These are phyloP conservation scores for Branchellion lobata DNA, from an alignment of 2,888 invertebrate species.

Conservation along the genomic window DNA sequence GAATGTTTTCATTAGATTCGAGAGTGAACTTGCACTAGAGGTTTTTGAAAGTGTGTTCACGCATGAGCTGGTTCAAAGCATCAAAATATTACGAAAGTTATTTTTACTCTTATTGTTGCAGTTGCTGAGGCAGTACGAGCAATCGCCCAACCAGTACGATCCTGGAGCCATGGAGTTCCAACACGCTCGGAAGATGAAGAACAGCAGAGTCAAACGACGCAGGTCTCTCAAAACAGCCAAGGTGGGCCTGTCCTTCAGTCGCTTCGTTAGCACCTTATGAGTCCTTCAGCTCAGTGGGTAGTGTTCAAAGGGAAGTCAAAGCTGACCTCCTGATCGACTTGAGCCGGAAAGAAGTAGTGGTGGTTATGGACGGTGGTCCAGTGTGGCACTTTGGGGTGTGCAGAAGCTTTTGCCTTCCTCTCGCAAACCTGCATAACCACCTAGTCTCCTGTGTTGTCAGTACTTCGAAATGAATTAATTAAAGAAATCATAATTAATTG, in stretches of 20 bases:
- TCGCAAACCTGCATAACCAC: no score
- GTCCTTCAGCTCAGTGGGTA: not conserved
- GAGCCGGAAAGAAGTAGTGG: not conserved
- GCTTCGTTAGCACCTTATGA: not conserved
- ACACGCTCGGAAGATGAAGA: constrained; percentile 43
- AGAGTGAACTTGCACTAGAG: no score
- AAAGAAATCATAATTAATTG: no score
- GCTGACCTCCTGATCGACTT: not conserved
- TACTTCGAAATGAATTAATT: no score
- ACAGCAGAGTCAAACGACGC: constrained; percentile 45
- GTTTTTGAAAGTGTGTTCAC: no score
- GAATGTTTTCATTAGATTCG: no score
- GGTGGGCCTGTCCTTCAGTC: constrained; percentile 34
- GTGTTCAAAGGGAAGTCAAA: not conserved
- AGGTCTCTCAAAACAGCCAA: constrained; percentile 49
- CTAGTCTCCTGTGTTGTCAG: no score
- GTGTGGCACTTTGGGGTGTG: no score
- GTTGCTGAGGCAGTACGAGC: constrained; percentile 40
- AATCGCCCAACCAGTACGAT: constrained; percentile 41
- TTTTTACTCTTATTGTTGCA: no score
- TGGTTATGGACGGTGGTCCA: not conserved
- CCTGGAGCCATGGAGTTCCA: constrained; percentile 48
- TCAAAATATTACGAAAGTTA: no score
- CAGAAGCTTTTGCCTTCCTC: no score
- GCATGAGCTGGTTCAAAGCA: no score